Evolutionary conservation across 1,140 invertebrate genomes (phyloP).

Genomic region (Drosophila insularis): DNA sequence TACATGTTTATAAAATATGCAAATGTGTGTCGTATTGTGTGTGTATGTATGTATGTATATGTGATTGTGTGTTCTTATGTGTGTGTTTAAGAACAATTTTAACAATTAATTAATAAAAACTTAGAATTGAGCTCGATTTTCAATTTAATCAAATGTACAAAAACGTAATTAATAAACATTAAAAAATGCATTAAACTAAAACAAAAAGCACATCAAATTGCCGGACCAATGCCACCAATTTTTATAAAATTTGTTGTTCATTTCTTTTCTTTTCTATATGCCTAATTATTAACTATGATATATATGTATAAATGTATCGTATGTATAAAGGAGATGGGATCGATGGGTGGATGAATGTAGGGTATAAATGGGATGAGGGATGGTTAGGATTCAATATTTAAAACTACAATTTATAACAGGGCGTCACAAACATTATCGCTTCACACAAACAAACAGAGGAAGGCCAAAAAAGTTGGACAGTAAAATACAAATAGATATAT

Average conservation of each 20-base stretch:
- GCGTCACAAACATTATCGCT: slow-evolving; percentile 45
- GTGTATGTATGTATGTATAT: slow-evolving; percentile 20
- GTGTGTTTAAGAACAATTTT: slow-evolving; percentile 63
- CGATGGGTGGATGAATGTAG: slow-evolving; percentile 15
- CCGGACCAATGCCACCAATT: slow-evolving; percentile 73
- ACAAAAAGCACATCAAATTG: slow-evolving; percentile 71
- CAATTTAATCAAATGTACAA: slow-evolving; percentile 72
- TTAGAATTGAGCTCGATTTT: slow-evolving; percentile 68
- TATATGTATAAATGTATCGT: slow-evolving; percentile 55
- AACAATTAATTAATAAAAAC: slow-evolving; percentile 78
- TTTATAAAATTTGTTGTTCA: slow-evolving; percentile 48
- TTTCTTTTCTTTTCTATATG: slow-evolving; percentile 26
- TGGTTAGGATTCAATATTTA: slow-evolving; percentile 55
- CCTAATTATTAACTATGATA: slow-evolving; percentile 76
- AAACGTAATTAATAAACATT: slow-evolving; percentile 75
- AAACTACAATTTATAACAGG: slow-evolving; percentile 74
- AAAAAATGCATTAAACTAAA: slow-evolving; percentile 71
- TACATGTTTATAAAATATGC: slow-evolving; percentile 46
- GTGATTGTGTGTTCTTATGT: slow-evolving; percentile 17
- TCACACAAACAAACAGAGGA: slow-evolving; percentile 66
- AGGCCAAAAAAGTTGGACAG: slow-evolving; percentile 56
- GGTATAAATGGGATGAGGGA: background rate
- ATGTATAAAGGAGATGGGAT: slow-evolving; percentile 49
- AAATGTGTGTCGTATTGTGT: slow-evolving; percentile 16
- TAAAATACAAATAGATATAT: slow-evolving; percentile 51